Evolutionary conservation across 2,888 invertebrate species (phyloP), one percentile per base, ranked within the genome.

Genomic region (Eupithecia abbreviata): DNA sequence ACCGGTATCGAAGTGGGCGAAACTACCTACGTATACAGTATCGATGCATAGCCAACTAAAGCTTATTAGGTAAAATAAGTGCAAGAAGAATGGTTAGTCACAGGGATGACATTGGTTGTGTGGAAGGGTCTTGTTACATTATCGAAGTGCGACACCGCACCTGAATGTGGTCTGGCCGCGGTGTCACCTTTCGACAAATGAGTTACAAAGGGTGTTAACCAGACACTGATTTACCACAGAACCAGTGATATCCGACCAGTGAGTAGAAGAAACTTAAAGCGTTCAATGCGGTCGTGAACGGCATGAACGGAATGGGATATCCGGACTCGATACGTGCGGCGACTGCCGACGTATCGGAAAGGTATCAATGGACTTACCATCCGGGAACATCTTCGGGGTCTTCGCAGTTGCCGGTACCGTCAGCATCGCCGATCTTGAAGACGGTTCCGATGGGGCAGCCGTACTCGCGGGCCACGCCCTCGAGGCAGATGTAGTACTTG

Each of bases 391-490:
- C 98, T 95, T 98, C 98, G 83, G 98, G 98, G 90, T 98, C 98
- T 94, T 98, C 98, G 93, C 98, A 99, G 96, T 98, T 98, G 84
- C 98, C 98, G 85, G 97, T 97, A 87, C 98, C 98, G 85, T 98
- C 98, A 87, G 97, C 95, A 88, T 98, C 98, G 79, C 98, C 98
- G 93, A 98, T 98, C 93, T 98, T 98, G 97, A 98, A 99, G 73
- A 98, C 98, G 76, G 98, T 98, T 76, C 98, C 98, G 90, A 99
- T 98, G 88, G 98, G 98, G 95, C 98, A 99, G 82, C 98, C 98
- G 93, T 98, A 98, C 93, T 98, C 98, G 84, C 98, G 96, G 82
- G 98, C 98, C 77, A 97, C 97, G 84, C 98, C 98, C 92, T 98
- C 98, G 82, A 98, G 92, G 90, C 98, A 99, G 93, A 98, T 98